Evolutionary conservation across 1,140 invertebrate species (phyloP).

Genomic region (Ruditapes philippinarum): DNA sequence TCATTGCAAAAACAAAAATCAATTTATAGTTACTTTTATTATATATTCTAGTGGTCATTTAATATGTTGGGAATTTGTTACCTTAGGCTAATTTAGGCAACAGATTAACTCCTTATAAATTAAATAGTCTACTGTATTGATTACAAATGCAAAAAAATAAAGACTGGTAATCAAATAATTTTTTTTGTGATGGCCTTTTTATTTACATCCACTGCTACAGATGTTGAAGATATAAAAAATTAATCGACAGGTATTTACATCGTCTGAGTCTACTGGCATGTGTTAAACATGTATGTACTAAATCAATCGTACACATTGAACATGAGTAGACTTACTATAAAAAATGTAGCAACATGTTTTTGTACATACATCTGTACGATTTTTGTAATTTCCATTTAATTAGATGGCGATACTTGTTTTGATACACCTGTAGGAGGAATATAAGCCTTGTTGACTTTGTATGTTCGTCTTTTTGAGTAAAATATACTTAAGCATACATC

Average conservation of each 20-base stretch:
- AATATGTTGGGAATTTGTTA: too few species aligned
- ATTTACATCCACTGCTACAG: not conserved
- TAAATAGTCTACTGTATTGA: too few species aligned
- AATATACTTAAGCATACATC: not conserved
- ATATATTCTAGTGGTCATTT: too few species aligned
- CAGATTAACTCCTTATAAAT: too few species aligned
- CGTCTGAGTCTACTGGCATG: not conserved
- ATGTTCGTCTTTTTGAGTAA: not conserved
- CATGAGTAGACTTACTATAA: constrained; percentile 2
- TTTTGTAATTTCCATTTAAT: not conserved
- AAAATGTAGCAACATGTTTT: not conserved
- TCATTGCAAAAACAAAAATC: too few species aligned
- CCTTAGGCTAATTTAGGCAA: too few species aligned
- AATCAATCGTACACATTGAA: constrained; percentile 14
- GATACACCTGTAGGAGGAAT: constrained; percentile 2
- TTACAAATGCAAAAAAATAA: too few species aligned
- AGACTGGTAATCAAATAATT: too few species aligned
- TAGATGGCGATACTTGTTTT: too few species aligned
- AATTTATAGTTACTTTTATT: too few species aligned
- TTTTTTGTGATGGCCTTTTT: not conserved
- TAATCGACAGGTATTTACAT: constrained; percentile 5
- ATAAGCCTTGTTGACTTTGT: not conserved
- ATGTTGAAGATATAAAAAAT: constrained; percentile 14
- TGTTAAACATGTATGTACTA: constrained; percentile 1
- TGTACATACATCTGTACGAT: not conserved